Evolutionary conservation across 2,113 vertebrate species (phyloP).

Genomic region (Azemiops feae): DNA sequence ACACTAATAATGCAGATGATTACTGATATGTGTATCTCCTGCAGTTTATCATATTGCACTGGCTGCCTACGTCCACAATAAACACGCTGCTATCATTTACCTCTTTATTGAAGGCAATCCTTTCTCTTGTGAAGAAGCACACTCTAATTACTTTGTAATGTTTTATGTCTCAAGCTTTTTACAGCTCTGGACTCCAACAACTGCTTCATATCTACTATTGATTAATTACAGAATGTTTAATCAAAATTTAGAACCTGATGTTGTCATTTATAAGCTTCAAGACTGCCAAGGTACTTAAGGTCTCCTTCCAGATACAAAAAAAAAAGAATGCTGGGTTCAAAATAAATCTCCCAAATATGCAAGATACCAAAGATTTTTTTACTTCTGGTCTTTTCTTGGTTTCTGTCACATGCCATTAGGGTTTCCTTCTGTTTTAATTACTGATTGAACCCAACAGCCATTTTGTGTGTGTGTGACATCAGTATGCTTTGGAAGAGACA

Average conservation of each 20-base stretch:
- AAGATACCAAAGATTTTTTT: slow-evolving; percentile 61
- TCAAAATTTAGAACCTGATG: slow-evolving; percentile 86
- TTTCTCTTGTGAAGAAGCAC: slow-evolving; percentile 76
- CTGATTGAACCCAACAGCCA: slow-evolving; percentile 7
- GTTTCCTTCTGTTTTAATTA: slow-evolving; percentile 44
- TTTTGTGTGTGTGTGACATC: neutral
- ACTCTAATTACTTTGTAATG: slow-evolving; percentile 87
- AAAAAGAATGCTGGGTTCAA: slow-evolving; percentile 69
- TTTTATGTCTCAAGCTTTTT: slow-evolving; percentile 86
- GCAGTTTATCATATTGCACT: slow-evolving; percentile 88
- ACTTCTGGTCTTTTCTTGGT: slow-evolving; percentile 33
- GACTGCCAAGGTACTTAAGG: slow-evolving; percentile 79
- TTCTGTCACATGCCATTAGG: neutral
- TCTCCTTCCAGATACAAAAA: slow-evolving; percentile 69
- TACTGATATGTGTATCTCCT: slow-evolving; percentile 83
- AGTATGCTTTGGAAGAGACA: slow-evolving; percentile 4
- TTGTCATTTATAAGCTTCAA: slow-evolving; percentile 72
- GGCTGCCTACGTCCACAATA: slow-evolving; percentile 85
- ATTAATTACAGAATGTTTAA: slow-evolving; percentile 86
- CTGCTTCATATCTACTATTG: slow-evolving; percentile 80
- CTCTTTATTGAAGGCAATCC: slow-evolving; percentile 83
- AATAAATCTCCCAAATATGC: slow-evolving; percentile 70
- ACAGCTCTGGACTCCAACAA: slow-evolving; percentile 82
- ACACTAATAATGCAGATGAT: slow-evolving; percentile 90
- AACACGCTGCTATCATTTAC: slow-evolving; percentile 90